phyloP scores from a whole-genome alignment of 2,797 vertebrate species.

The Sebastes hopkinsi region DNA sequence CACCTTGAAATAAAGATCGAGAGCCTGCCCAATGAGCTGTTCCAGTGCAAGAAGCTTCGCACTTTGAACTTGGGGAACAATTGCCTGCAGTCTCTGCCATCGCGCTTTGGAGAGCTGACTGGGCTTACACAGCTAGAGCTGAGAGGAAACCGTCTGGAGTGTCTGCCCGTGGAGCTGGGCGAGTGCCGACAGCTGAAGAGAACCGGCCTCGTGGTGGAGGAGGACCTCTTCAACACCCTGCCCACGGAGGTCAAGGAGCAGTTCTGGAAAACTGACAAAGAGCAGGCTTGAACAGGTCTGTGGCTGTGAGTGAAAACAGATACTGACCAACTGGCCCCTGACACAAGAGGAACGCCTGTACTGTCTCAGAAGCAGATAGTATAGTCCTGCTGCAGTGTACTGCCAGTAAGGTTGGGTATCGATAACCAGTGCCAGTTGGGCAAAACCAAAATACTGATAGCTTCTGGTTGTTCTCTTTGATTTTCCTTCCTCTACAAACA shows the following conservation, averaged over 20 bases:
- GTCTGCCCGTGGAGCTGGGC: constrained; percentile 95
- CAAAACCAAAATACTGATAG: constrained; percentile 15
- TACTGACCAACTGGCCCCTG: not conserved
- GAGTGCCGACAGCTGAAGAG: constrained; percentile 94
- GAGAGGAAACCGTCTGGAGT: constrained; percentile 94
- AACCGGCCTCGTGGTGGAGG: constrained; percentile 93
- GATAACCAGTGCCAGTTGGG: constrained; percentile 6
- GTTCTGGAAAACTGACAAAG: constrained; percentile 95
- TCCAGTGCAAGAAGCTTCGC: constrained; percentile 97
- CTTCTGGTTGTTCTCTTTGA: constrained; percentile 5
- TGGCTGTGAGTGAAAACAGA: not conserved
- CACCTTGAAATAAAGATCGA: constrained; percentile 86
- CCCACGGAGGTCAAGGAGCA: constrained; percentile 95
- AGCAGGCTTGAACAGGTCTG: constrained; percentile 84
- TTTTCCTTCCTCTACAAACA: constrained; percentile 16
- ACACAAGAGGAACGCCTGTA: not conserved
- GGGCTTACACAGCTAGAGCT: constrained; percentile 95
- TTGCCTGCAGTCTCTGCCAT: constrained; percentile 92
- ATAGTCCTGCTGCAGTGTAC: constrained; percentile 18
- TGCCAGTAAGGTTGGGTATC: constrained; percentile 49
- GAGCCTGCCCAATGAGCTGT: constrained; percentile 93
- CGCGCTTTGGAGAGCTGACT: constrained; percentile 94
- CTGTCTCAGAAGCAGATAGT: not conserved
- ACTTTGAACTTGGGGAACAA: constrained; percentile 97
- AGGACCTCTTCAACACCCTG: constrained; percentile 95